Percentiles rank a stretch among this genome's conserved stretches.
phyloP scores from a whole-genome alignment of 37 sponge, comb jelly and placozoan species.

The Petrosia ficiformis region DNA sequence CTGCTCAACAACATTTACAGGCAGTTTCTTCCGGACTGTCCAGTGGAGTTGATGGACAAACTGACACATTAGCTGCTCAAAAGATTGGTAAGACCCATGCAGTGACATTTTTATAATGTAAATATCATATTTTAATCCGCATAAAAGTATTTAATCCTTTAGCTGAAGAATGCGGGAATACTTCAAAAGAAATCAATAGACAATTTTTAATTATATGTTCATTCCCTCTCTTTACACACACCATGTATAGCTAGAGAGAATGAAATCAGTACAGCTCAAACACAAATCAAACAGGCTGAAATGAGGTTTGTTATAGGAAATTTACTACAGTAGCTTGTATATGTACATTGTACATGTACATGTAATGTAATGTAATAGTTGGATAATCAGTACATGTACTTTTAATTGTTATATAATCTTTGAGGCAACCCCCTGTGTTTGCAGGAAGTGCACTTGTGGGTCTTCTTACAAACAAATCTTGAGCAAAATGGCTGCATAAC shows the following conservation, averaged over 20 bases:
- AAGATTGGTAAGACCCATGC: constrained; percentile 83
- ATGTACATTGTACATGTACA: not conserved
- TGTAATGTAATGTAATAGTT: too few species aligned
- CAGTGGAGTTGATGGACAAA: constrained; percentile 68
- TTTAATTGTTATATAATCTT: too few species aligned
- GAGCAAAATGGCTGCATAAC: too few species aligned
- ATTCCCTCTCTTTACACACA: too few species aligned
- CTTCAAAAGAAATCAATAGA: too few species aligned
- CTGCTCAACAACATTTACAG: constrained; percentile 78
- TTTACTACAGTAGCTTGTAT: not conserved
- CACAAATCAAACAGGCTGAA: constrained; percentile 79
- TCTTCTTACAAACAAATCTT: too few species aligned
- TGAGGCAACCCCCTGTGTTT: too few species aligned
- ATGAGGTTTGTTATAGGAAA: constrained; percentile 64
- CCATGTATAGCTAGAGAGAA: constrained; percentile 66
- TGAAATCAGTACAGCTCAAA: constrained; percentile 65
- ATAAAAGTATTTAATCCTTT: too few species aligned
- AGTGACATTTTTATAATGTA: not conserved
- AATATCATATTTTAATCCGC: not conserved
- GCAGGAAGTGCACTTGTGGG: too few species aligned
- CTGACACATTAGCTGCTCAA: constrained; percentile 81
- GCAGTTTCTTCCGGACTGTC: constrained; percentile 90
- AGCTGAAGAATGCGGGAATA: too few species aligned
- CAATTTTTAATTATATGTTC: too few species aligned
- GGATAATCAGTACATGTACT: too few species aligned